These are phyloP conservation scores for Vanessa atalanta DNA, from an alignment of 1,140 invertebrate species.

Conservation along the genomic window DNA sequence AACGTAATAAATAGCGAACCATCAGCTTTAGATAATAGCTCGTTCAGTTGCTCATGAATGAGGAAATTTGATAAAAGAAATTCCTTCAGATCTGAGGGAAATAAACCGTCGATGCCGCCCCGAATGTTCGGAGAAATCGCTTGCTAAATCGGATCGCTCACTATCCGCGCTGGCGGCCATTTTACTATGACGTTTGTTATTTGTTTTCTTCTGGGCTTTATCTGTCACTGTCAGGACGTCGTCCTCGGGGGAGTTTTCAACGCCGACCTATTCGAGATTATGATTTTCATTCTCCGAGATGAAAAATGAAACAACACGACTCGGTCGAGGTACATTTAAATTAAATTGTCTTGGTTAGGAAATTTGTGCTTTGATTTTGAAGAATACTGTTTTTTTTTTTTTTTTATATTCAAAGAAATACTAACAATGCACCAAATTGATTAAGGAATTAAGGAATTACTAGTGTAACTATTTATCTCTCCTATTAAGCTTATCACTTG, in stretches of 20 bases:
- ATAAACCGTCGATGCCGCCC: slow-evolving; percentile 53
- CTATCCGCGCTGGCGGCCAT: slow-evolving; percentile 14
- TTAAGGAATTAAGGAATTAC: no score
- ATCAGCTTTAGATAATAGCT: slow-evolving; percentile 42
- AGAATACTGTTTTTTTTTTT: no score
- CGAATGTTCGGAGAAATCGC: slow-evolving; percentile 29
- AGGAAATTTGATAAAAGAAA: slow-evolving; percentile 63
- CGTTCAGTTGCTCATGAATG: slow-evolving; percentile 53
- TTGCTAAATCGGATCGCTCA: slow-evolving; percentile 31
- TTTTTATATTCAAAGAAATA: no score
- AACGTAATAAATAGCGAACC: slow-evolving; percentile 56
- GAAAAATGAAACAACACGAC: background rate
- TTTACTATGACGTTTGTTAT: slow-evolving; percentile 41
- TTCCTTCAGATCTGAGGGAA: slow-evolving; percentile 57
- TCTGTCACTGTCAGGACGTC: slow-evolving; percentile 13
- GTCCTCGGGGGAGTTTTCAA: slow-evolving; percentile 7
- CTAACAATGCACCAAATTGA: no score
- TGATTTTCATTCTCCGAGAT: slow-evolving; percentile 1
- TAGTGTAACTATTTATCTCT: no score
- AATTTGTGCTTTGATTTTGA: no score
- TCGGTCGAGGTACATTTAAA: no score
- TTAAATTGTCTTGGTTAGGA: no score
- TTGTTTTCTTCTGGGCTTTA: slow-evolving; percentile 45
- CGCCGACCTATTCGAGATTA: background rate
- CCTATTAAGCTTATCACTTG: no score